These are phyloP conservation scores for Leucania comma DNA, from an alignment of 2,888 invertebrate genomes.

Conservation along the genomic window DNA sequence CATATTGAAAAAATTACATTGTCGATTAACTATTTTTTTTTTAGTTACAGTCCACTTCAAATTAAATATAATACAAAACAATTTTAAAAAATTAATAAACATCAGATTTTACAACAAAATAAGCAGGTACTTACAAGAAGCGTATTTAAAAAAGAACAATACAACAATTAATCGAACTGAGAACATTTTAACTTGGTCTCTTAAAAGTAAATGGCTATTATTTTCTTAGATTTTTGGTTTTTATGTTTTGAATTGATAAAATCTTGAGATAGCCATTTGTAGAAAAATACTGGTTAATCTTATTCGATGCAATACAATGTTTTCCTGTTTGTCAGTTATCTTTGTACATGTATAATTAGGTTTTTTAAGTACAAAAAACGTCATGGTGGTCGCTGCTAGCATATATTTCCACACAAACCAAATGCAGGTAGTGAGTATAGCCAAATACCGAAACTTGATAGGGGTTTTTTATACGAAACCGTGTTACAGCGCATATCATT, in stretches of 20 bases:
- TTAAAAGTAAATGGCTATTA: conserved; percentile 8
- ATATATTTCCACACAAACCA: no score
- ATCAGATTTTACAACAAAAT: not conserved
- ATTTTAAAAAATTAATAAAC: not conserved
- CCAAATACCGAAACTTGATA: not conserved
- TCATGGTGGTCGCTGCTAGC: not conserved
- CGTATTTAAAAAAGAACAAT: conserved; percentile 28
- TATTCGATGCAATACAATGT: not conserved
- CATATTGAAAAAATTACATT: no score
- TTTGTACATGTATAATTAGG: not conserved
- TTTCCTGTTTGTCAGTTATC: not conserved
- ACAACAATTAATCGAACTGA: conserved; percentile 12
- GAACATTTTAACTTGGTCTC: conserved; percentile 24
- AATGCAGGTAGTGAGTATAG: no score
- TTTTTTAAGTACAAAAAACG: not conserved
- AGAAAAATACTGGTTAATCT: not conserved
- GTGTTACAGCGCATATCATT: no score
- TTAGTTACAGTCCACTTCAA: not conserved
- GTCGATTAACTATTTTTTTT: not conserved
- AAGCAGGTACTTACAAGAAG: conserved; percentile 9
- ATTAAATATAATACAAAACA: not conserved
- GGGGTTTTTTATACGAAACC: no score
- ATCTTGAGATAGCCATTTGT: not conserved
- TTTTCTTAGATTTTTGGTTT: not conserved
- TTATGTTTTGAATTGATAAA: conserved; percentile 5